Evolutionary conservation across 2,888 invertebrate genomes (phyloP).

Genomic region (Sarcophaga carnaria): DNA sequence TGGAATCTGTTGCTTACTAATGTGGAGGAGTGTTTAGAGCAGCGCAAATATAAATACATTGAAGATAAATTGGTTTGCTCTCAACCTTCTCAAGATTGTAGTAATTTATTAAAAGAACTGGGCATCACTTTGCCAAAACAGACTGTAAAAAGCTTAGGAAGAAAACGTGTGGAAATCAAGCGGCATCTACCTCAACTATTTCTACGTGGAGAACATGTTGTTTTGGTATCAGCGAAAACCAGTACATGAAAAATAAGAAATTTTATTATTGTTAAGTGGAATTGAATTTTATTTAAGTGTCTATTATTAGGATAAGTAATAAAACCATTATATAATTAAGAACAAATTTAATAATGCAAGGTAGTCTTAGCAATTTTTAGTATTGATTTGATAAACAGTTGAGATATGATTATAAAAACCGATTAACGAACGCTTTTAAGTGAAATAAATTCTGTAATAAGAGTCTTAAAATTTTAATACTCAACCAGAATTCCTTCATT

Average conservation of each 20-base stretch:
- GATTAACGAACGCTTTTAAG: too few relatives aligned
- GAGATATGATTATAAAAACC: too few relatives aligned
- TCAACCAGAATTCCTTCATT: too few relatives aligned
- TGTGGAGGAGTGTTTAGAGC: conserved; percentile 91
- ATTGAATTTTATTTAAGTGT: too few relatives aligned
- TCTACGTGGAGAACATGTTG: conserved; percentile 90
- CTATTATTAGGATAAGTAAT: too few relatives aligned
- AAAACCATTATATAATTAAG: too few relatives aligned
- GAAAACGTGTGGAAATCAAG: conserved; percentile 86
- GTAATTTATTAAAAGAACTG: conserved; percentile 81
- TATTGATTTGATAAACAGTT: too few relatives aligned
- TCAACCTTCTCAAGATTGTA: conserved; percentile 79
- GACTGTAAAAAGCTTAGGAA: conserved; percentile 84
- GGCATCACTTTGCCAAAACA: conserved; percentile 84
- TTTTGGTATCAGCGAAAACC: conserved; percentile 81
- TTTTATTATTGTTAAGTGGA: neutral
- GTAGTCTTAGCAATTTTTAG: too few relatives aligned
- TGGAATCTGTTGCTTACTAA: conserved; percentile 94
- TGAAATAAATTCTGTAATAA: too few relatives aligned
- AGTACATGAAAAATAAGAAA: neutral
- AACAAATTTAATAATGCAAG: too few relatives aligned
- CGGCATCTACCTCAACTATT: conserved; percentile 87
- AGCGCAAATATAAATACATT: conserved; percentile 82
- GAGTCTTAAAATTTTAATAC: too few relatives aligned
- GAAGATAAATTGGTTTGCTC: conserved; percentile 74